phyloP scores from a whole-genome alignment of 2,888 invertebrate genomes.

The Baccha elongata region DNA sequence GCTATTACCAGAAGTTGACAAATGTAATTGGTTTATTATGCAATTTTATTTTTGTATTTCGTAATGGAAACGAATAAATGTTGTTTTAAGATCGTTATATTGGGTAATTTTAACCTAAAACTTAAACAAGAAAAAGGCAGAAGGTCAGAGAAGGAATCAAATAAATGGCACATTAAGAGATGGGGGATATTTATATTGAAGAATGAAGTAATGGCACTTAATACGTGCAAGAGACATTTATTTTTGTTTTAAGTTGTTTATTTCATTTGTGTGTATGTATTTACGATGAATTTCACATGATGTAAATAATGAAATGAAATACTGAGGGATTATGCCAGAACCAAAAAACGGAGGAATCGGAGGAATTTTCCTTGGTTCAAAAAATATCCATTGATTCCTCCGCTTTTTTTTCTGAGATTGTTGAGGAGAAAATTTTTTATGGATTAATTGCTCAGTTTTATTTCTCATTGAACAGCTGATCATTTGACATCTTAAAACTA shows the following conservation, averaged over 20 bases:
- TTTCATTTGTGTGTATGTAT: background rate
- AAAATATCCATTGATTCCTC: too few species aligned
- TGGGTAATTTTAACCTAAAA: conserved; percentile 45
- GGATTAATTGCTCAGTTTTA: too few species aligned
- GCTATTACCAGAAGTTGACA: conserved; percentile 50
- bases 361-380: too few species aligned
- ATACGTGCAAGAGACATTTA: conserved; percentile 3
- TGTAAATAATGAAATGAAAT: too few species aligned
- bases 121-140: conserved; percentile 7
- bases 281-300: background rate
- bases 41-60: conserved; percentile 58
- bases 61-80: conserved; percentile 62
- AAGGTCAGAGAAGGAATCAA: conserved; percentile 18
- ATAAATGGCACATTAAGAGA: conserved; percentile 26
- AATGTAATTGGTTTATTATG: conserved; percentile 67
- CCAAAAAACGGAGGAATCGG: too few species aligned
- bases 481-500: too few species aligned
- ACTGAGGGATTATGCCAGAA: too few species aligned
- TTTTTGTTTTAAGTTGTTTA: background rate
- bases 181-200: background rate
- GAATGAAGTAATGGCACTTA: background rate
- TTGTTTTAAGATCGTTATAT: conserved; percentile 54
- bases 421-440: too few species aligned
- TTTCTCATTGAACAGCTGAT: too few species aligned
- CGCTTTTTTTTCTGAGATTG: too few species aligned